Evolutionary conservation across 2,888 invertebrate genomes (phyloP), one percentile per base, ranked within the genome.

Genomic region (Hemistola chrysoprasaria): DNA sequence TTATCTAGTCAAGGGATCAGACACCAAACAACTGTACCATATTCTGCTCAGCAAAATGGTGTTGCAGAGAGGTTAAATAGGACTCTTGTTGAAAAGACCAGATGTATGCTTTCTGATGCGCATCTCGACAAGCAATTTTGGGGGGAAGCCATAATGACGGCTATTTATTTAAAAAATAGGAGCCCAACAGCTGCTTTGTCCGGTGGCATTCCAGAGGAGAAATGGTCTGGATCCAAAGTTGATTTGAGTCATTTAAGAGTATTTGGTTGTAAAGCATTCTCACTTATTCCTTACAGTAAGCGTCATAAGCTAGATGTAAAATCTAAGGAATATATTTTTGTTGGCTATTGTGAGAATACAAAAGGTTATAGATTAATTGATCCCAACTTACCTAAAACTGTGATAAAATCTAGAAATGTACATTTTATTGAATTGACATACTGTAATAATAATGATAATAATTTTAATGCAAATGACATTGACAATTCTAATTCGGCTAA

Each of bases 291-390:
- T 16, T 21, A 42, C 6, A 28, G 32, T 9, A 39, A 21, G 9
- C 33, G 37, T 6, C 20, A 26, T 3, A 40, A 46, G 24, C 11
- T 31, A 32, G 35, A 48, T 44, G 30, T 21, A 25, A 40, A 33
- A 29, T 21, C 33, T 23, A 10, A 42, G 4, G 24, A 40, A 9
- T 37, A 32, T 9, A 36, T 39, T 23, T 47, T 47, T 29, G 36
- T 42, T 1, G 47, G 62, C 3, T 61, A 49, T 36, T 22, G 43
- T 16, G 53, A 58, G 8, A 39, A 48, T 30, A 30, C 47, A 0
- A 60, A 62, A 32, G 60, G 57, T 0, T 59, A 61, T 27, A 45
- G 57, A 11, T 25, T 56, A 2, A 49, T 50, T 29, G 26, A 53
- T 26, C 48, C 49, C 4, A 11, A 24, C 5, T 7, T 34, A 2